Evolutionary conservation across 2,113 vertebrate species (phyloP), one percentile per base, ranked within the genome.

Genomic region (Gymnorhina tibicen): DNA sequence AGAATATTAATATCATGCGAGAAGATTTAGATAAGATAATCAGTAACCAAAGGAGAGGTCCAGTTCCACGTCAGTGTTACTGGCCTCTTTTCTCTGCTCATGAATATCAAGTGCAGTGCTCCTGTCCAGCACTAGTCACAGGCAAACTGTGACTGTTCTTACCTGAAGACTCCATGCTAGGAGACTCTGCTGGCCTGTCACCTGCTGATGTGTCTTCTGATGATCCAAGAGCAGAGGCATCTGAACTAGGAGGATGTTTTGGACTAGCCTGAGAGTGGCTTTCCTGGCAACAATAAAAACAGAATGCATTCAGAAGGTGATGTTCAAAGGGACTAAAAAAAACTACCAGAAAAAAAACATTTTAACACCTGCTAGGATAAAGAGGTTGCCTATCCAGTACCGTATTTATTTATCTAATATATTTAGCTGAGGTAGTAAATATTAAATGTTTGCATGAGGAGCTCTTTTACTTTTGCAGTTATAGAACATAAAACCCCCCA

Each of bases 201-300:
- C 35, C 66, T 59, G 41, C 87, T 64, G 80, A 6, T 23, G 53
- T 74, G 30, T 96, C 91, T 58, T 97, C 97, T 82, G 58, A 33
- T 58, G 47, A 67, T 73, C 67, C 82, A 67, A 67, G 52, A 42
- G 83, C 42, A 3, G 35, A 76, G 37, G 80, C 66, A 88, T 96
- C 87, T 70, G 97, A 93, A 93, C 53, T 49, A 72, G 84, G 49
- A 75, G 76, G 88, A 37, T 4, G 63, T 79, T 97, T 96, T 91
- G 93, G 79, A 95, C 90, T 97, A 88, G 87, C 55, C 49, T 63
- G 95, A 97, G 69, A 33, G 5, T 74, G 94, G 64, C 44, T 94
- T 94, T 98, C 97, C 98, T 98, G 58, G 21, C 5, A 74, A 95
- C 63, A 44, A 85, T 4, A 37, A 78, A 84, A 70, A 13, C 17